Percentiles rank a stretch among this genome's conserved stretches.
Conservation (phyloP, 1,140 invertebrate species). For the Cydia pomonella region DNA sequence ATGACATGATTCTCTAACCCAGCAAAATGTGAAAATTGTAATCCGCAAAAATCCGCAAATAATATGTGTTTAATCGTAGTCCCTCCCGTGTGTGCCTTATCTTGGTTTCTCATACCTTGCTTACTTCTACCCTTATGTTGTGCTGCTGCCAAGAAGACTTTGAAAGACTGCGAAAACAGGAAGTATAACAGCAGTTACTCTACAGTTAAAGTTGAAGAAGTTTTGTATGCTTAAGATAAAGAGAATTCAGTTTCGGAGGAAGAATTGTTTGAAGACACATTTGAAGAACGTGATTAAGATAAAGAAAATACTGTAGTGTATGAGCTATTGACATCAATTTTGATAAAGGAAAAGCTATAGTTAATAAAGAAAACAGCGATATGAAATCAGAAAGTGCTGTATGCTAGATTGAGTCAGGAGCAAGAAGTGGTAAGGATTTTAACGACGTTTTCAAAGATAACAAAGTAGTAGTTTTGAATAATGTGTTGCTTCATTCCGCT, state of each 20-base stretch:
- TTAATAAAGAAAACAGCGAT: no score
- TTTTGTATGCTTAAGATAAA: no score
- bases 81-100: not conserved
- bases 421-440: not conserved
- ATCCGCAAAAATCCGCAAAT: not conserved
- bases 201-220: no score
- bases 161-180: not conserved
- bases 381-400: no score
- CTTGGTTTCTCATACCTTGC: not conserved
- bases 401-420: not conserved
- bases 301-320: no score
- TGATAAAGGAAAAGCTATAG: no score
- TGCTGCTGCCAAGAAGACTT: not conserved
- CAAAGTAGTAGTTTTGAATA: not conserved
- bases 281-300: no score
- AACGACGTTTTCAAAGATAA: not conserved
- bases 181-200: not conserved
- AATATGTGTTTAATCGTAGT: not conserved
- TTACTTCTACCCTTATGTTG: not conserved
- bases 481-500: not conserved
- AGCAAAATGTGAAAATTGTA: not conserved
- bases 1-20: not conserved
- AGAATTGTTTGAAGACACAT: no score
- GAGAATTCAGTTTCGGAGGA: no score
- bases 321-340: no score